Base-by-base conservation (phyloP, 2,113 vertebrate species). In the Caracal caracal region DNA sequence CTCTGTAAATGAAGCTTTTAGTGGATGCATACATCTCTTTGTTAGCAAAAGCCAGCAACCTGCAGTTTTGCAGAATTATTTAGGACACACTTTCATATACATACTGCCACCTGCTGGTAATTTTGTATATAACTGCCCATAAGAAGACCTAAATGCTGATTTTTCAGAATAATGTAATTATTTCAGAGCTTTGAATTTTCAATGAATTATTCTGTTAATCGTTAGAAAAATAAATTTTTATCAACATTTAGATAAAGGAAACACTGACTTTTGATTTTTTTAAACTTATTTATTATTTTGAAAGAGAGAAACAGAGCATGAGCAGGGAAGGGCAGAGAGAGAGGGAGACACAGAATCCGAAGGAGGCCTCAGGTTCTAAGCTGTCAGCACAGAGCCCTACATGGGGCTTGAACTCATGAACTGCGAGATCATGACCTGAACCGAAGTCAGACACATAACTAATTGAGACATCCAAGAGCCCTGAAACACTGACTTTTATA, bases 41-140 rank as follows among this genome's bases (percentile, higher is more conserved):
- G 19, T 70, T 17, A 94, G 26, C 53, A 53, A 93, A 5, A 61
- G n/a, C 37, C 17, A 47, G 56, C 28, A 59, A 93, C 47, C 16
- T 70, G 17, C 19, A 40, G 53, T 79, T 93, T 93, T 59, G 35
- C 59, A 49, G 75, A 75, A 78, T 96, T 78, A 73, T 79, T 66
- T 59, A 73, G 6, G 6, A 70, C 35, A 51, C 61, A 97, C 84
- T 91, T 85, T 84, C 35, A 30, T 96, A 97, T 89, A 86, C 82
- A 97, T 70, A 97, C 91, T 95, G 98, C 98, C 98, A 97, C 82
- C 98, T 98, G 53, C 96, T 98, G 98, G 97, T 83, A 37, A 12
- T 0, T 80, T 0, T 59, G 28, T 59, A 22, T 63, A 79, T 56
- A 40, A 76, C 22, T 49, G 24, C 4, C 7, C 59, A 16, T 28